Evolutionary conservation across 2,888 invertebrate species (phyloP), one percentile per base, ranked within the genome.

Genomic region (Acronicta psi): DNA sequence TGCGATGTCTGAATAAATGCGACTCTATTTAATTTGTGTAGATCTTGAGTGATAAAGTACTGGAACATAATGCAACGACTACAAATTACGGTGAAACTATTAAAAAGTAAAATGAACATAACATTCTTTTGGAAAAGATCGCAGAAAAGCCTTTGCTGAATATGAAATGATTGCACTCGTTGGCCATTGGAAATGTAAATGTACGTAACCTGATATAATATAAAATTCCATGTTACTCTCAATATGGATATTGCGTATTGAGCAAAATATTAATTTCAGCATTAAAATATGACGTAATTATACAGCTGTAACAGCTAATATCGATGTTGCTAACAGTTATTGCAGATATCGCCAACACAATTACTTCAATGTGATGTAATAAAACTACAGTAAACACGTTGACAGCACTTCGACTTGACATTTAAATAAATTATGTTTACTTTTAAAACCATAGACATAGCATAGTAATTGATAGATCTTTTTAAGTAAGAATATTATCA

Each of bases 261-360:
- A 59, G 25, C 62, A 46, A 67, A 73, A 63, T 68, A 63, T 63
- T 61, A 68, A 71, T 77, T 71, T 68, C 60, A 65, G 59, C 50
- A 63, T 68, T 58, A 63, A 66, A 44, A 54, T 52, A 46, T 74
- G 69, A 62, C 42, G 69, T 69, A 64, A 68, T 29, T 51, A 44
- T 52, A 9, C 36, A 60, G 47, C 62, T 52, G 65, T 55, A 69
- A 66, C 59, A 58, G 59, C 66, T 66, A 62, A 62, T 66, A 73
- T 74, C 59, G 56, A 66, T 62, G 53, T 73, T 62, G 61, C 56
- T 64, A 60, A 66, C 57, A 41, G 56, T 60, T 76, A 64, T 76
- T 73, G 59, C 71, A 66, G 57, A 61, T 60, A 76, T 65, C 17
- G 43, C 47, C 45, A 56, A 59, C 51, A 68, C 59, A 63, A 68